Evolutionary conservation across 2,888 invertebrate species (phyloP).

Genomic region (Drosophila anceps): DNA sequence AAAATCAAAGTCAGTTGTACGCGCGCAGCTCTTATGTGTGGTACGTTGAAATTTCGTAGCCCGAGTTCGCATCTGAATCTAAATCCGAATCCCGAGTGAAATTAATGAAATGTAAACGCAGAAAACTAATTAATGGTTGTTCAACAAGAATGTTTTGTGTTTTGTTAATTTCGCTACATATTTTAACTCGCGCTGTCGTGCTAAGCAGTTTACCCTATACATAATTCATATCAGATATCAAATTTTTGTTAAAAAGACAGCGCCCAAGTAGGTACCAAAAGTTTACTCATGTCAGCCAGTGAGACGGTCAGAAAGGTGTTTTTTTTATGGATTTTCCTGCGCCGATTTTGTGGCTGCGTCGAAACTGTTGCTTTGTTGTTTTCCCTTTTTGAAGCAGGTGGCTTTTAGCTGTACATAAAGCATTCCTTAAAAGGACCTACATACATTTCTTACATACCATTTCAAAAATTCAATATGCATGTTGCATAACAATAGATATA

Average conservation of each 20-base stretch:
- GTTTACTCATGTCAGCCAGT: conserved; percentile 34
- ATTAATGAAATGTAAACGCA: conserved; percentile 42
- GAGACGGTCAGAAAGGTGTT: conserved; percentile 46
- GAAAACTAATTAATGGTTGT: conserved; percentile 29
- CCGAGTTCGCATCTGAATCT: conserved; percentile 8
- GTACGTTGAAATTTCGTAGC: conserved; percentile 42
- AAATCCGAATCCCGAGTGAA: conserved; percentile 26
- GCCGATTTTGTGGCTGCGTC: conserved; percentile 44
- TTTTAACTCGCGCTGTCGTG: conserved; percentile 1
- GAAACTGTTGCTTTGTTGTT: conserved; percentile 74
- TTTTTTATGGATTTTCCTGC: conserved; percentile 64
- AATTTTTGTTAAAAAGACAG: conserved; percentile 48
- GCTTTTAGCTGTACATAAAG: conserved; percentile 30
- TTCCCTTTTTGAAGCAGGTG: conserved; percentile 35
- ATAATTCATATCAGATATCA: conserved; percentile 14
- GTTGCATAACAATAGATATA: background rate
- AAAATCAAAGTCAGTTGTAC: conserved; percentile 75
- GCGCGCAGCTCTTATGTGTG: conserved; percentile 69
- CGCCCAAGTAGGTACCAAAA: conserved; percentile 59
- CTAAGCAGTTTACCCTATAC: background rate
- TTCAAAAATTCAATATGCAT: conserved; percentile 1
- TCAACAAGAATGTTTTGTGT: conserved; percentile 12
- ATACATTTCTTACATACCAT: conserved; percentile 20
- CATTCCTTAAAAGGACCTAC: background rate
- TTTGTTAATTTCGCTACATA: background rate